Base-by-base conservation (phyloP, 2,888 invertebrate species). In the Steinernema hermaphroditum region DNA sequence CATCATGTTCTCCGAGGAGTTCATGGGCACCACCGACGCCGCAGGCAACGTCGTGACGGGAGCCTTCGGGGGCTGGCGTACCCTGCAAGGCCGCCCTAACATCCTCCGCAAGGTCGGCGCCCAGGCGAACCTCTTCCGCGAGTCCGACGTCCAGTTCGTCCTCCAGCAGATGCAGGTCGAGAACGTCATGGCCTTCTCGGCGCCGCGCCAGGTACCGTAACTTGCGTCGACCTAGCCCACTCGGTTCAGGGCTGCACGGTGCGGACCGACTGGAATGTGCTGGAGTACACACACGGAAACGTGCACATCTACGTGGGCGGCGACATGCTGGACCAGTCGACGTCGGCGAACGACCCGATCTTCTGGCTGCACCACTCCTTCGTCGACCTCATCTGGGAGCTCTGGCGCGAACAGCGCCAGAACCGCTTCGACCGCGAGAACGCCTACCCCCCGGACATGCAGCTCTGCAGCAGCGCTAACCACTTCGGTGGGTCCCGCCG, bases 351-450 rank as follows among this genome's bases (percentile, higher is more conserved):
- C 69, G 87, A 87, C 76, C 87, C 87, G 0, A 77, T 86, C 27
- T 88, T 87, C 77, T 87, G 81, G 78, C 73, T 87, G 34, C 85
- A 85, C 71, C 87, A 87, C 74, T 78, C 83, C 14, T 87, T 86
- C 74, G 82, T 87, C 14, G 87, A 87, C 75, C 77, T 82, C 29
- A 72, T 87, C 6, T 88, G 87, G 87, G 87, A 88, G 71, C 73
- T 85, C 71, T 85, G 79, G 74, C 71, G 85, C 14, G 75, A 78
- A 16, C 54, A 75, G 16, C 72, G 62, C 43, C 82, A 83, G 75
- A 73, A 74, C 22, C 75, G 82, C 12, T 74, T 73, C 27, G 72
- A 77, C 16, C 79, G 83, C 12, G 83, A 82, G 41, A 76, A 72
- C 19, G 77, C 72, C 0, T 83, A 80, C 44, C 83, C 83, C 14